Evolutionary conservation across 2,888 invertebrate species (phyloP).

Genomic region (Dugesia japonica): DNA sequence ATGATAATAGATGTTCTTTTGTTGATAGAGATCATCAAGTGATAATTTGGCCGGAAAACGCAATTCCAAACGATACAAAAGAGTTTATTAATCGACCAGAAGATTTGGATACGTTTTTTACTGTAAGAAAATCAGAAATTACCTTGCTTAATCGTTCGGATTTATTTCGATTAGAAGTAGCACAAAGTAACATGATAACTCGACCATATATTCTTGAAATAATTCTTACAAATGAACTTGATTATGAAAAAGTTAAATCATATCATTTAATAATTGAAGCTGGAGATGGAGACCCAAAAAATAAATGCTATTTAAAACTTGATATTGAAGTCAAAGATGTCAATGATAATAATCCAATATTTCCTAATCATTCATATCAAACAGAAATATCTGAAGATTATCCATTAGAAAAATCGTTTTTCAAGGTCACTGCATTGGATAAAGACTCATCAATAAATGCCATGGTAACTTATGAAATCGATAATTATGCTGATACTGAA

Average conservation of each 20-base stretch:
- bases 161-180: neutral
- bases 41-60: neutral
- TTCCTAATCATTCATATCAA: neutral
- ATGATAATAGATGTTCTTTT: slow-evolving; percentile 7
- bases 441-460: neutral
- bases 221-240: neutral
- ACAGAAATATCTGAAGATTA: neutral
- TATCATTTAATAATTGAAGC: slow-evolving; percentile 12
- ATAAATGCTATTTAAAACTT: neutral
- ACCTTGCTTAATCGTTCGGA: neutral
- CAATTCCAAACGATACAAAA: neutral
- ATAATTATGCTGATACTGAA: slow-evolving; percentile 5
- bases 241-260: neutral
- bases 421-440: neutral
- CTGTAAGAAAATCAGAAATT: neutral
- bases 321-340: slow-evolving; percentile 14
- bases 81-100: neutral
- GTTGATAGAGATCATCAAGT: neutral
- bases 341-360: neutral
- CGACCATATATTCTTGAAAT: slow-evolving; percentile 2
- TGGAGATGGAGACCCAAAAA: neutral
- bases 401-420: neutral
- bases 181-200: neutral
- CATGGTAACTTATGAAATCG: neutral
- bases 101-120: neutral